A percentile compares a stretch with the other conserved stretches of the same genome.
Conservation (phyloP, 2,797 vertebrate genomes). For the Hippoglossus hippoglossus region DNA sequence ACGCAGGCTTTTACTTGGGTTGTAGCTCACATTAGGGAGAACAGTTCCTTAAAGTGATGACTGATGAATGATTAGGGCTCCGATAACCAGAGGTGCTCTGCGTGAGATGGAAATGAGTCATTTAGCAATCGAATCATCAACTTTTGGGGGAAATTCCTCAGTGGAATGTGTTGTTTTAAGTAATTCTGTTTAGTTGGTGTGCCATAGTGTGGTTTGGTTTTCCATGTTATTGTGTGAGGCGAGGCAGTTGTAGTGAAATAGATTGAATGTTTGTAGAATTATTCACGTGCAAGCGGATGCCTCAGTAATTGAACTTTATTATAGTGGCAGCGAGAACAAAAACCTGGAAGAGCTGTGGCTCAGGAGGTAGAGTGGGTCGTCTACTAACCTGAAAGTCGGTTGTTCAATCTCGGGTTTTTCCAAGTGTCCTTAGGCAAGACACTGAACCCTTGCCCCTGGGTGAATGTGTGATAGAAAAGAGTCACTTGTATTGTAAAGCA, state of each 20-base stretch:
- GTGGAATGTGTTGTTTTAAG: constrained; percentile 51
- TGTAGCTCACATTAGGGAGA: constrained; percentile 60
- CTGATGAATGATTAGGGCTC: constrained; percentile 58
- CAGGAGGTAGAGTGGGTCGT: too few relatives aligned
- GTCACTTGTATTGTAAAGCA: too few relatives aligned
- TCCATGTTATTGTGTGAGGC: constrained; percentile 12
- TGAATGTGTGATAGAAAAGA: neutral
- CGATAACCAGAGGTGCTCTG: constrained; percentile 46
- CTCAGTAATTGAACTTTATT: constrained; percentile 8
- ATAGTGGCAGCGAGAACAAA: neutral
- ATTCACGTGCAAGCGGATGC: constrained; percentile 17
- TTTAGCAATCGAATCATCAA: constrained; percentile 34
- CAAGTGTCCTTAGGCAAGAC: too few relatives aligned
- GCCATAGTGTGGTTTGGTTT: constrained; percentile 30
- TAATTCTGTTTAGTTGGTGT: constrained; percentile 36
- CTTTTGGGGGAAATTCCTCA: constrained; percentile 45
- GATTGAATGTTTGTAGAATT: constrained; percentile 42
- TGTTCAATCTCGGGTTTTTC: too few relatives aligned
- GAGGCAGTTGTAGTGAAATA: constrained; percentile 41
- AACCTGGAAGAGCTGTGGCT: neutral
- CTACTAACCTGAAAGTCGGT: too few relatives aligned
- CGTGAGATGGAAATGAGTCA: constrained; percentile 56
- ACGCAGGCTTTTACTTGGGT: constrained; percentile 50
- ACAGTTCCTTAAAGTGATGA: constrained; percentile 46
- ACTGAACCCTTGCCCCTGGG: neutral